Evolutionary conservation across 2,888 invertebrate genomes (phyloP).

Genomic region (Spilarctia lutea): DNA sequence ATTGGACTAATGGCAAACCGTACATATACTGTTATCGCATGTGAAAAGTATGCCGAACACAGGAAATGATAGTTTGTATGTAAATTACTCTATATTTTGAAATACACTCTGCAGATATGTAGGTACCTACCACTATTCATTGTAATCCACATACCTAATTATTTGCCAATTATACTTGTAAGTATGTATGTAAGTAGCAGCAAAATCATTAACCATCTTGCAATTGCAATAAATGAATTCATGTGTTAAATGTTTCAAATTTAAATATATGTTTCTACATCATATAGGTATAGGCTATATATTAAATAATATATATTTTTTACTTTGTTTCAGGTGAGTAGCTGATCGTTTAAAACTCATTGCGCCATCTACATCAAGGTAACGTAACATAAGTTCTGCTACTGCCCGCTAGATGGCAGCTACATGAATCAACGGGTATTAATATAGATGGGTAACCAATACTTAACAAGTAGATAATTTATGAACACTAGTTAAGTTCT

Average conservation of each 20-base stretch:
- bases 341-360: constrained; percentile 23
- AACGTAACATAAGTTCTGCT: constrained; percentile 57
- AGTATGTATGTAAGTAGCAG: constrained; percentile 19
- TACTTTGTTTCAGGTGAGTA: constrained; percentile 87
- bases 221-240: neutral
- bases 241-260: constrained; percentile 6
- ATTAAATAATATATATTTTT: constrained; percentile 24
- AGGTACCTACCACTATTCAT: constrained; percentile 28
- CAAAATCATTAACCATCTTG: constrained; percentile 24
- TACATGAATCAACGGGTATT: neutral
- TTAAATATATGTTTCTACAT: neutral
- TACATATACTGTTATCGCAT: constrained; percentile 59
- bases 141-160: constrained; percentile 49
- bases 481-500: neutral
- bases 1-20: constrained; percentile 36
- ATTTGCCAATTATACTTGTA: constrained; percentile 27
- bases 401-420: constrained; percentile 68
- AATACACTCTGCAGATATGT: constrained; percentile 42
- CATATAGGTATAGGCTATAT: constrained; percentile 17
- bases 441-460: neutral
- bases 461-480: too few relatives aligned
- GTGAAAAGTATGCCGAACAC: constrained; percentile 73
- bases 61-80: constrained; percentile 78
- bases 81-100: constrained; percentile 62
- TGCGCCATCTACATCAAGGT: constrained; percentile 60